A percentile compares a stretch with the other conserved stretches of the same genome.
Conservation (phyloP, 2,113 vertebrate species). For the Istiophorus platypterus region DNA sequence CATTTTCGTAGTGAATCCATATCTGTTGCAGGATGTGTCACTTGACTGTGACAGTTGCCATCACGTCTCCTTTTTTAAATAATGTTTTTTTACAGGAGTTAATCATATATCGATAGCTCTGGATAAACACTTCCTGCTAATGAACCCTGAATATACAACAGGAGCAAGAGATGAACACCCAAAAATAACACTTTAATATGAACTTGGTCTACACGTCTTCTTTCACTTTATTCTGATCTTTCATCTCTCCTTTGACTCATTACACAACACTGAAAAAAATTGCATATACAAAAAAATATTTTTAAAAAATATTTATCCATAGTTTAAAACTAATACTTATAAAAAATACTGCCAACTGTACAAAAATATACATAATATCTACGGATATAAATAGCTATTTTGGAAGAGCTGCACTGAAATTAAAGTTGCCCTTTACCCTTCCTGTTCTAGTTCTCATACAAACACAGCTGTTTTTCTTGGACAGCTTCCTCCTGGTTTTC, state of each 20-base stretch:
- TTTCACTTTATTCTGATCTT: not conserved
- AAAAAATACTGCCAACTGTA: constrained; percentile 37
- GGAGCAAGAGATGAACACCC: constrained; percentile 19
- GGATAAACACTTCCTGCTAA: constrained; percentile 48
- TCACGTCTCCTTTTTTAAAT: not conserved
- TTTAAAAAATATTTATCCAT: constrained; percentile 34
- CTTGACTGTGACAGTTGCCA: not conserved
- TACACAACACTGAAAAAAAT: constrained; percentile 31
- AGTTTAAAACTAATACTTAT: constrained; percentile 43
- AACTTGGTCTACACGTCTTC: not conserved
- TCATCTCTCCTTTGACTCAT: not conserved
- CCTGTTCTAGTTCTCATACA: constrained; percentile 3
- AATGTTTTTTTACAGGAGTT: constrained; percentile 30
- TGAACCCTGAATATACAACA: constrained; percentile 5
- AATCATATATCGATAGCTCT: constrained; percentile 30
- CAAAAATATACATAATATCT: constrained; percentile 55
- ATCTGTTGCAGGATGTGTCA: not conserved
- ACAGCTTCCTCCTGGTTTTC: constrained; percentile 4
- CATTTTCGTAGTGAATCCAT: constrained; percentile 12
- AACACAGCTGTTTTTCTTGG: constrained; percentile 33
- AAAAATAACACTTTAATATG: constrained; percentile 1
- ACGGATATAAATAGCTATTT: constrained; percentile 11
- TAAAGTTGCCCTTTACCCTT: constrained; percentile 11
- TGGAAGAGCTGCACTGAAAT: constrained; percentile 21
- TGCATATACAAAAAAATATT: not conserved